Conservation (phyloP, 2,888 invertebrate species). For the Pogonocherus hispidulus region DNA sequence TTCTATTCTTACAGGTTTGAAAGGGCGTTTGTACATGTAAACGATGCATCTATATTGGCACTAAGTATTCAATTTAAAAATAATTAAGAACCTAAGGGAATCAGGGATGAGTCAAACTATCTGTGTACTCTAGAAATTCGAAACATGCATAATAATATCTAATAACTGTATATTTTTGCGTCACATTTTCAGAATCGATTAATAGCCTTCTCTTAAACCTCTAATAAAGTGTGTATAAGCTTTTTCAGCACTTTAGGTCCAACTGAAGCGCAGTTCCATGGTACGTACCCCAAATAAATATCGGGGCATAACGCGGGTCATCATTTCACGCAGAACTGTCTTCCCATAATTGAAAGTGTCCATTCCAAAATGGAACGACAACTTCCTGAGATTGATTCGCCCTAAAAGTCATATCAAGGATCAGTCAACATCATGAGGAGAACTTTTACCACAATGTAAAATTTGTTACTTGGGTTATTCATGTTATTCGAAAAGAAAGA, state of each 20-base stretch:
- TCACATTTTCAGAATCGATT: neutral
- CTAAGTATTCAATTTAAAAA: too few species aligned
- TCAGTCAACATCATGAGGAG: constrained; percentile 14
- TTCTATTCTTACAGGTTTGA: too few species aligned
- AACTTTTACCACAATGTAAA: neutral
- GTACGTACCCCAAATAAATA: constrained; percentile 60
- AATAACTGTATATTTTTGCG: too few species aligned
- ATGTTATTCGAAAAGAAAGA: too few species aligned
- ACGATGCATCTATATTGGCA: too few species aligned
- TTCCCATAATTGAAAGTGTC: constrained; percentile 63
- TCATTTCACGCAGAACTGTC: constrained; percentile 62
- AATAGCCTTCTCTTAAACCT: constrained; percentile 30
- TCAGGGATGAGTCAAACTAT: too few species aligned
- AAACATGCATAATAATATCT: too few species aligned
- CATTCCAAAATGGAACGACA: constrained; percentile 58
- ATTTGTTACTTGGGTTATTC: too few species aligned
- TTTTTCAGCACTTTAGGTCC: constrained; percentile 36
- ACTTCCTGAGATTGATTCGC: constrained; percentile 42
- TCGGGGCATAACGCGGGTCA: constrained; percentile 62
- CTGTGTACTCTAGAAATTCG: too few species aligned
- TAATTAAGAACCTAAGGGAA: too few species aligned
- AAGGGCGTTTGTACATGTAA: too few species aligned
- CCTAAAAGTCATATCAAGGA: constrained; percentile 43
- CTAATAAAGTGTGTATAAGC: constrained; percentile 34
- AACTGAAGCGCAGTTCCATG: constrained; percentile 35